Percentiles rank a stretch among this genome's conserved stretches.
phyloP scores from a whole-genome alignment of 1,140 invertebrate species.

The Drosophila azteca region DNA sequence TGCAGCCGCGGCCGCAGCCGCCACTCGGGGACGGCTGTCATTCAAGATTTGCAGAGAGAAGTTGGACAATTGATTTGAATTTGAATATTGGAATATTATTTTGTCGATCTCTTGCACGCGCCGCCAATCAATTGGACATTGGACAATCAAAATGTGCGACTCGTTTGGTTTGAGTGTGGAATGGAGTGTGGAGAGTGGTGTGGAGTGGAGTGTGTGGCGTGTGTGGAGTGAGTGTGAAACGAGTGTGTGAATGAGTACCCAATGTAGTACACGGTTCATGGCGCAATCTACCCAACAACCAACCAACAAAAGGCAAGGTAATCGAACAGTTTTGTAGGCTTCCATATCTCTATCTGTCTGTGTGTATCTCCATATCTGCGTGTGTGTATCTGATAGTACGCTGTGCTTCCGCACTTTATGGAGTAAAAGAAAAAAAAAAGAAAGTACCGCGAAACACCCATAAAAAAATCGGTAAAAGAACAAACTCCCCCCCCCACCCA shows the following conservation, averaged over 20 bases:
- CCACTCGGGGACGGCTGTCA: slow-evolving; percentile 19
- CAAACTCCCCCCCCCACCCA: slow-evolving; percentile 30
- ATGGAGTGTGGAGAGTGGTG: slow-evolving; percentile 8
- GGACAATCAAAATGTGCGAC: slow-evolving; percentile 21
- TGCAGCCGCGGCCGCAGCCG: slow-evolving; percentile 42
- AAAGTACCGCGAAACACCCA: slow-evolving; percentile 16
- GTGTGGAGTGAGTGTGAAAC: no score
- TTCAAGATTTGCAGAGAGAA: slow-evolving; percentile 52
- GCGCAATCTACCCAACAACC: slow-evolving; percentile 40
- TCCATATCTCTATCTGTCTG: not conserved
- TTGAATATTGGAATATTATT: slow-evolving; percentile 52
- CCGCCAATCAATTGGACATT: slow-evolving; percentile 55
- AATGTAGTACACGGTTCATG: slow-evolving; percentile 43
- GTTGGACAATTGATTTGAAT: slow-evolving; percentile 71
- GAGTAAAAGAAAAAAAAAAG: slow-evolving; percentile 16
- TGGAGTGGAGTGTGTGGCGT: slow-evolving; percentile 20
- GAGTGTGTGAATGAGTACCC: slow-evolving; percentile 49
- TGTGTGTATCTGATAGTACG: slow-evolving; percentile 1
- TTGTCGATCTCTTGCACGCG: slow-evolving; percentile 69
- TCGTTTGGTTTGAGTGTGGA: not conserved
- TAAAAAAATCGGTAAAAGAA: slow-evolving; percentile 38
- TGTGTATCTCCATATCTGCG: slow-evolving; percentile 7
- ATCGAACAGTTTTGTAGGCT: slow-evolving; percentile 13
- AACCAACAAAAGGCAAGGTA: slow-evolving; percentile 38
- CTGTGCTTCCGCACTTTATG: slow-evolving; percentile 27